Percentiles rank a stretch among this genome's conserved stretches.
These are phyloP conservation scores for Acanthurus lineatus DNA, from an alignment of 2,797 vertebrate genomes.

Conservation along the genomic window DNA sequence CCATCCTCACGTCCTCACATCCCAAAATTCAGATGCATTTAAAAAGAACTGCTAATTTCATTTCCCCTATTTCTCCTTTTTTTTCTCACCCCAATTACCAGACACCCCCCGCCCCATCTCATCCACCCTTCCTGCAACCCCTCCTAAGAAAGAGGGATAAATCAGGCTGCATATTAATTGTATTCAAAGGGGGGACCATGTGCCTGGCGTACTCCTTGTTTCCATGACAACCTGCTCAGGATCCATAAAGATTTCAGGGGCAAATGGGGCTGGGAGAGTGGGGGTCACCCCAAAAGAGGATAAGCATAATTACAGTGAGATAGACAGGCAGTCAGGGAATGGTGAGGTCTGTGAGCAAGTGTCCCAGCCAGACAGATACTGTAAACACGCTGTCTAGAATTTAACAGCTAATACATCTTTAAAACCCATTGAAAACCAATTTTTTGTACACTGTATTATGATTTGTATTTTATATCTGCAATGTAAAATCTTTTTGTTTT, in stretches of 20 bases:
- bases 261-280: conserved; percentile 69
- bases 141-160: conserved; percentile 74
- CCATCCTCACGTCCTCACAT: conserved; percentile 31
- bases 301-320: conserved; percentile 83
- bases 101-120: neutral
- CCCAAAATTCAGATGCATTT: conserved; percentile 50
- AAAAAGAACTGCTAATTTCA: conserved; percentile 62
- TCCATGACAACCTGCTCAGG: conserved; percentile 84
- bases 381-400: conserved; percentile 28
- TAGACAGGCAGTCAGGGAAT: conserved; percentile 67
- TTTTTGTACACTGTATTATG: neutral
- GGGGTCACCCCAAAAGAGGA: conserved; percentile 82
- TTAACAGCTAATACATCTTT: conserved; percentile 21
- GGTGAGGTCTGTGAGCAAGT: conserved; percentile 65
- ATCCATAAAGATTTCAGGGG: conserved; percentile 84
- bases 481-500: neutral
- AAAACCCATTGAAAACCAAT: neutral
- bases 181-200: conserved; percentile 73
- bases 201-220: conserved; percentile 82
- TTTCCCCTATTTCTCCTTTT: conserved; percentile 40
- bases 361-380: conserved; percentile 55
- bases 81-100: conserved; percentile 61
- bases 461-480: neutral
- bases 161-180: conserved; percentile 83
- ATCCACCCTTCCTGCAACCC: conserved; percentile 43